Evolutionary conservation across 2,888 invertebrate species (phyloP).

Genomic region (Beris chalybata): DNA sequence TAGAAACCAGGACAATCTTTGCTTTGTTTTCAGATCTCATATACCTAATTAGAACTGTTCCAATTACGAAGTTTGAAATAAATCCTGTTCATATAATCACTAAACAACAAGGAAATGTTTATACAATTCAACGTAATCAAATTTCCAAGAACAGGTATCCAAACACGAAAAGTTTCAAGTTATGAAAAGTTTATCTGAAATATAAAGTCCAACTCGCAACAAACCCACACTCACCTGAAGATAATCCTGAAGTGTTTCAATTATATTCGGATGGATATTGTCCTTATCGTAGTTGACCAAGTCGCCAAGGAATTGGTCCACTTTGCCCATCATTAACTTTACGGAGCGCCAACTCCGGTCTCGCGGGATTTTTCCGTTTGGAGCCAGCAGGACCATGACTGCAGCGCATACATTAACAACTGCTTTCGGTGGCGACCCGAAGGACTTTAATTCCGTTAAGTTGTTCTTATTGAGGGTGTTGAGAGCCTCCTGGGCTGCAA

Average conservation of each 20-base stretch:
- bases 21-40: too few species aligned
- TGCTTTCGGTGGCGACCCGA: slow-evolving; percentile 89
- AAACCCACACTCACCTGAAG: slow-evolving; percentile 44
- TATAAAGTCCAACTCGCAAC: too few species aligned
- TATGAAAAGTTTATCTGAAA: too few species aligned
- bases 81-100: too few species aligned
- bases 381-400: slow-evolving; percentile 81
- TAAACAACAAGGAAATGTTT: too few species aligned
- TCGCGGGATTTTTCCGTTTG: slow-evolving; percentile 83
- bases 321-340: slow-evolving; percentile 87
- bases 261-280: slow-evolving; percentile 85
- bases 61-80: too few species aligned
- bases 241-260: slow-evolving; percentile 68
- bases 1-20: too few species aligned
- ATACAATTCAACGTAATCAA: too few species aligned
- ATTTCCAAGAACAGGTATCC: too few species aligned
- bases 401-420: slow-evolving; percentile 87
- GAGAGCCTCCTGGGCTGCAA: slow-evolving; percentile 76
- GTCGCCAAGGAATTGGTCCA: slow-evolving; percentile 83
- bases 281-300: slow-evolving; percentile 90
- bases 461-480: slow-evolving; percentile 96
- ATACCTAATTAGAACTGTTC: too few species aligned
- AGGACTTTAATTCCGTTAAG: slow-evolving; percentile 91
- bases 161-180: too few species aligned
- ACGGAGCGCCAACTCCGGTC: slow-evolving; percentile 94